phyloP scores from a whole-genome alignment of 2,113 vertebrate genomes.

The Neotoma lepida region DNA sequence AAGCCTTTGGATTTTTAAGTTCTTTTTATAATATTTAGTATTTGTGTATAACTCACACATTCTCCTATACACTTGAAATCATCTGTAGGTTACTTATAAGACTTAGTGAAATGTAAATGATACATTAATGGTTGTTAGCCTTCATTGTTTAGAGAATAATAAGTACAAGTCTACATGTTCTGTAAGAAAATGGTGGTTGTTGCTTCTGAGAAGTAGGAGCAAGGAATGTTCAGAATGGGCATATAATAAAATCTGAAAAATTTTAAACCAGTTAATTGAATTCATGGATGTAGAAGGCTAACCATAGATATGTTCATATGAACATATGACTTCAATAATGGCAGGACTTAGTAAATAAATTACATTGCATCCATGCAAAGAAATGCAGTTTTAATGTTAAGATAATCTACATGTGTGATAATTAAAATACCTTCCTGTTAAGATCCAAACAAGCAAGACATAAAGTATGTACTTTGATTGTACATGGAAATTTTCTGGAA shows the following conservation, averaged over 20 bases:
- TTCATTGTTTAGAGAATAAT: neutral
- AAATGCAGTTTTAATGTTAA: conserved; percentile 46
- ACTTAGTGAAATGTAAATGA: neutral
- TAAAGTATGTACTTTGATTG: conserved; percentile 6
- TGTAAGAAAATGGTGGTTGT: neutral
- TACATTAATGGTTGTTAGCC: neutral
- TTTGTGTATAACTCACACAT: neutral
- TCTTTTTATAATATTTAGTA: neutral
- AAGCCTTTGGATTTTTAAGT: neutral
- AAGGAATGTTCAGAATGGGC: neutral
- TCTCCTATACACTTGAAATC: neutral
- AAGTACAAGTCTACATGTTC: neutral
- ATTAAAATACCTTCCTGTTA: neutral
- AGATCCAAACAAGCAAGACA: neutral
- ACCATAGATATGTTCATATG: neutral
- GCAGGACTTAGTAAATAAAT: neutral
- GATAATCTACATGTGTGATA: conserved; percentile 41
- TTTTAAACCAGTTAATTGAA: neutral
- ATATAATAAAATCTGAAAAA: neutral
- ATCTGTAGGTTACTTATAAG: neutral
- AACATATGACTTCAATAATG: neutral
- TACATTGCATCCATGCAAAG: neutral
- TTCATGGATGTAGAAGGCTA: neutral
- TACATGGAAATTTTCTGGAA: conserved; percentile 31
- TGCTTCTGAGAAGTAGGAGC: neutral